Percentiles rank a stretch among this genome's conserved stretches.
These are phyloP conservation scores for Psix sp. DNA, from an alignment of 1,140 invertebrate species.

Conservation along the genomic window DNA sequence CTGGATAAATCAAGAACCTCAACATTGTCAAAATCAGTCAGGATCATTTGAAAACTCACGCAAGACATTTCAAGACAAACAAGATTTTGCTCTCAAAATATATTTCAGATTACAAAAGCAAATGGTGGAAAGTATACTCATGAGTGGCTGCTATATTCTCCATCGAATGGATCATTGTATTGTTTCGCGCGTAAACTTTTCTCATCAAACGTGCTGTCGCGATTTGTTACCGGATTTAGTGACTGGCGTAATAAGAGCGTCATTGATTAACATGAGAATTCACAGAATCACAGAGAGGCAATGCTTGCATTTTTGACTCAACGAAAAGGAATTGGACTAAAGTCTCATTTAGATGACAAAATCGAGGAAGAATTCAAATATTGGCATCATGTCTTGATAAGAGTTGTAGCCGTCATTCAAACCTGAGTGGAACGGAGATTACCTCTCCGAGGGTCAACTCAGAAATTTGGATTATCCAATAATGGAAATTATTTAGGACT, in stretches of 20 bases:
- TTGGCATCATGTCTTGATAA: constrained; percentile 21
- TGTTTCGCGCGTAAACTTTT: constrained; percentile 35
- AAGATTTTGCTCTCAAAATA: no score
- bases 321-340: background rate
- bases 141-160: no score
- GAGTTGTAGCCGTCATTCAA: constrained; percentile 28
- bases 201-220: no score
- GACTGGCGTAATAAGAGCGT: constrained; percentile 22
- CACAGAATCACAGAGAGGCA: background rate
- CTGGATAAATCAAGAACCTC: constrained; percentile 24
- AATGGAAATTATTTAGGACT: no score
- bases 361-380: constrained; percentile 15
- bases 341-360: background rate
- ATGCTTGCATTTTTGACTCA: constrained; percentile 7
- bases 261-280: constrained; percentile 12
- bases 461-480: no score
- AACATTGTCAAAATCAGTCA: constrained; percentile 28
- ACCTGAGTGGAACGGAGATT: constrained; percentile 16
- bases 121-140: no score
- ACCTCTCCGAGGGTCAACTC: no score
- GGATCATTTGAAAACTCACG: constrained; percentile 32
- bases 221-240: constrained; percentile 17
- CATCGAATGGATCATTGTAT: no score
- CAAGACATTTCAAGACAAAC: no score
- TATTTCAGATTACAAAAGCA: no score